phyloP scores from a whole-genome alignment of 2,797 vertebrate genomes.

The Philypnodon macrostomus region DNA sequence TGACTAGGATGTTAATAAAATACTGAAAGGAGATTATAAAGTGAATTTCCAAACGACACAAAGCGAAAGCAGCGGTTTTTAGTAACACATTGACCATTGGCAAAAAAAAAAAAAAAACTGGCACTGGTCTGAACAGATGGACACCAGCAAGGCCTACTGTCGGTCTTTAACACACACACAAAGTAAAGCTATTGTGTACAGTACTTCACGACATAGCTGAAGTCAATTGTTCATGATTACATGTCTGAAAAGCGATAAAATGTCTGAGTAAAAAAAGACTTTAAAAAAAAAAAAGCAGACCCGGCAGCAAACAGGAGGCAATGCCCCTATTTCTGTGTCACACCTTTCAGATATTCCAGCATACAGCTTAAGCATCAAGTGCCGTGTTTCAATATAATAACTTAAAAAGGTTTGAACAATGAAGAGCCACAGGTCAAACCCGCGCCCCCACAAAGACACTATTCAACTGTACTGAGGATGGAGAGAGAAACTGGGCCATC shows the following conservation, averaged over 20 bases:
- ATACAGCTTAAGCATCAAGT: constrained; percentile 79
- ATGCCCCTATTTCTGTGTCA: constrained; percentile 63
- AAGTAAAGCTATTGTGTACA: constrained; percentile 85
- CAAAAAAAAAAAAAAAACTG: no score
- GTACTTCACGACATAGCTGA: constrained; percentile 81
- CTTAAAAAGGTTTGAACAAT: constrained; percentile 66
- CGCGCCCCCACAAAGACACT: constrained; percentile 48
- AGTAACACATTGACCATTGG: constrained; percentile 72
- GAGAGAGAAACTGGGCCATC: constrained; percentile 61
- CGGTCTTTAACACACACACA: constrained; percentile 49
- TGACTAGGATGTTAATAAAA: constrained; percentile 80
- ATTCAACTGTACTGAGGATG: constrained; percentile 51
- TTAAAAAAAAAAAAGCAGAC: constrained; percentile 44
- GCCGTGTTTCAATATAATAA: constrained; percentile 71
- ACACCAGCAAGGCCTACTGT: constrained; percentile 65
- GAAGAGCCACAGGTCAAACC: constrained; percentile 60
- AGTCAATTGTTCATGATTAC: constrained; percentile 67
- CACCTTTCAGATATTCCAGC: constrained; percentile 81
- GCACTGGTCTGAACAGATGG: constrained; percentile 70
- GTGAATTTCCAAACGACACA: constrained; percentile 76
- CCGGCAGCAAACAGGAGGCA: constrained; percentile 67
- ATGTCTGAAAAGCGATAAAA: constrained; percentile 55
- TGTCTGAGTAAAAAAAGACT: constrained; percentile 21
- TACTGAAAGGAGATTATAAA: constrained; percentile 83
- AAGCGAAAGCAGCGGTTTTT: constrained; percentile 78